Percentiles rank a stretch among this genome's conserved stretches.
These are phyloP conservation scores for Trichopria drosophilae DNA, from an alignment of 2,888 invertebrate species.

Conservation along the genomic window DNA sequence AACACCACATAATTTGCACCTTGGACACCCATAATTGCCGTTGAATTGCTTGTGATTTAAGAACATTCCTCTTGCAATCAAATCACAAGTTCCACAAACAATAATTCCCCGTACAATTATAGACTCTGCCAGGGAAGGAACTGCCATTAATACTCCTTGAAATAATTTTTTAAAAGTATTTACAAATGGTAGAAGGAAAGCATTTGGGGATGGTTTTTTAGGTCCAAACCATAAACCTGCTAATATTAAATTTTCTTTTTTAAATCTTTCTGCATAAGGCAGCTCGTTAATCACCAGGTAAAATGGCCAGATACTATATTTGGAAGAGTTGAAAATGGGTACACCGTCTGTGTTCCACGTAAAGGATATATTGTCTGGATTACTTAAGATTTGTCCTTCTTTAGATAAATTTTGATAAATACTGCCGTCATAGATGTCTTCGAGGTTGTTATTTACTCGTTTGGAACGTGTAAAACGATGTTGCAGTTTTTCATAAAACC, in stretches of 20 bases:
- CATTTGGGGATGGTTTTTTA: conserved; percentile 2
- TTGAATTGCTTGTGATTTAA: conserved; percentile 7
- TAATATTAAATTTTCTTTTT: conserved; percentile 13
- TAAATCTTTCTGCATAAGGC: conserved; percentile 6
- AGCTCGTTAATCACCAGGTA: conserved; percentile 21
- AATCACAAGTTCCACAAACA: conserved; percentile 10
- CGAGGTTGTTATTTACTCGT: conserved; percentile 21
- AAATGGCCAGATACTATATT: conserved; percentile 21
- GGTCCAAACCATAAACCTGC: conserved; percentile 7
- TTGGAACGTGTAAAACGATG: no score
- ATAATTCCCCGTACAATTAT: conserved; percentile 5
- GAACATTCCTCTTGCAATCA: conserved; percentile 10
- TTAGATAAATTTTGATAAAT: conserved; percentile 23
- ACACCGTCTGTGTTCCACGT: conserved; percentile 32
- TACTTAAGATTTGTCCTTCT: conserved; percentile 14
- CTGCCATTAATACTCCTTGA: not conserved
- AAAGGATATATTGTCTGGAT: conserved; percentile 28
- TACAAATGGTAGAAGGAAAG: conserved; percentile 4
- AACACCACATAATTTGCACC: conserved; percentile 3
- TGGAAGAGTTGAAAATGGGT: conserved; percentile 29
- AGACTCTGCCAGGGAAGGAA: not conserved
- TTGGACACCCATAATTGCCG: conserved; percentile 2
- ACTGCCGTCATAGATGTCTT: conserved; percentile 32
- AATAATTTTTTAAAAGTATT: conserved; percentile 7
- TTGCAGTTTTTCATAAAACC: no score